phyloP scores from a whole-genome alignment of 2,113 vertebrate species.

The Tachuris rubrigastra region DNA sequence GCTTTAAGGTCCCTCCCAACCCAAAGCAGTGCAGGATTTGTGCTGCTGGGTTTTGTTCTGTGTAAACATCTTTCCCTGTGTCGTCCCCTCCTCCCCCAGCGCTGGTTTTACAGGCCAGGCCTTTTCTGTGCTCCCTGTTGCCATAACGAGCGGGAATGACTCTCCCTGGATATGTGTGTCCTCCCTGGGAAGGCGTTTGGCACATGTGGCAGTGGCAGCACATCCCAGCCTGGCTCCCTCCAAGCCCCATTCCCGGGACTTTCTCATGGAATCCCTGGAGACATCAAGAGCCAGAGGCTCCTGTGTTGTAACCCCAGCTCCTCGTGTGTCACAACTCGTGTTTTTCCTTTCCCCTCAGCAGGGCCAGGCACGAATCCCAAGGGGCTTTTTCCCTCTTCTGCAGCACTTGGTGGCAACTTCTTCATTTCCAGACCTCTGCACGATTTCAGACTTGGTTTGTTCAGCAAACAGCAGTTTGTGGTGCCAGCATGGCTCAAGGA shows the following conservation, averaged over 20 bases:
- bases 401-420: not conserved
- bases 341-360: not conserved
- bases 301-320: not conserved
- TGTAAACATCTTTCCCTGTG: not conserved
- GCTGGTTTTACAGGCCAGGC: not conserved
- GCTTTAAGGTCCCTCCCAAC: not conserved
- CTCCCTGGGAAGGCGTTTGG: not conserved
- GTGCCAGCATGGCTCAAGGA: fast-evolving
- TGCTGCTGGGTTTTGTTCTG: not conserved
- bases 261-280: not conserved
- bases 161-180: fast-evolving
- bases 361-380: not conserved
- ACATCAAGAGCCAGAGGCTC: not conserved
- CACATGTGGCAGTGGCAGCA: fast-evolving
- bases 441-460: not conserved
- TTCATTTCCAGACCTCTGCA: not conserved
- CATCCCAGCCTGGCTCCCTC: not conserved
- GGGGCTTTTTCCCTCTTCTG: not conserved
- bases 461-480: not conserved
- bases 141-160: not conserved
- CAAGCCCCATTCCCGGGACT: not conserved
- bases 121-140: not conserved
- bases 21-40: not conserved
- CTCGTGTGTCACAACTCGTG: fast-evolving
- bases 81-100: fast-evolving